phyloP scores from a whole-genome alignment of 2,797 vertebrate species.

The Gymnodraco acuticeps region DNA sequence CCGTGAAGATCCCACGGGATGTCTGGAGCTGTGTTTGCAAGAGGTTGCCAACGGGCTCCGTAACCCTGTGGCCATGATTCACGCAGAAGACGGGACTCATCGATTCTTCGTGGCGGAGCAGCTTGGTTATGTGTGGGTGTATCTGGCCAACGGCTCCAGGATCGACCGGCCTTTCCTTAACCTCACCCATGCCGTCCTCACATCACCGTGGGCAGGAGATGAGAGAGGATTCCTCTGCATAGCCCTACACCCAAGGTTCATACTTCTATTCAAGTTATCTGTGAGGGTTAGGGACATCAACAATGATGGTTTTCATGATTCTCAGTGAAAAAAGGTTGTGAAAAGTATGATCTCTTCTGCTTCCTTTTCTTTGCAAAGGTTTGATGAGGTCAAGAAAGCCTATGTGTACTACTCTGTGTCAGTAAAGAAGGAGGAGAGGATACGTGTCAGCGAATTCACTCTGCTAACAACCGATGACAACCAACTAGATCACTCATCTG shows the following conservation, averaged over 20 bases:
- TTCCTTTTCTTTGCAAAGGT: slow-evolving; percentile 47
- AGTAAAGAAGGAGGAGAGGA: slow-evolving; percentile 84
- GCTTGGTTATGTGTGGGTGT: slow-evolving; percentile 88
- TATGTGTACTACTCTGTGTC: slow-evolving; percentile 90
- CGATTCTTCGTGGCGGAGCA: slow-evolving; percentile 90
- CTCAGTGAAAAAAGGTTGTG: background rate
- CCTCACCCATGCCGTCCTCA: slow-evolving; percentile 86
- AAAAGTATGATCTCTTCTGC: background rate
- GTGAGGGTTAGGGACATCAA: background rate
- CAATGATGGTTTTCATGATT: background rate
- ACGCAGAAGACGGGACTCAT: slow-evolving; percentile 87
- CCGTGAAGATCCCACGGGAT: slow-evolving; percentile 82
- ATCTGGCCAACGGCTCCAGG: slow-evolving; percentile 86
- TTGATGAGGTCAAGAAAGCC: slow-evolving; percentile 81
- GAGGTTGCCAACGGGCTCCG: slow-evolving; percentile 87
- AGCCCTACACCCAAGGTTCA: slow-evolving; percentile 84
- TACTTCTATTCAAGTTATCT: background rate
- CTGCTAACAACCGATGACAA: slow-evolving; percentile 83
- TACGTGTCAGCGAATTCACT: slow-evolving; percentile 88
- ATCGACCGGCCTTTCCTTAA: slow-evolving; percentile 88
- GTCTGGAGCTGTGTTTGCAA: slow-evolving; percentile 87
- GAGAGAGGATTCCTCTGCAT: slow-evolving; percentile 90
- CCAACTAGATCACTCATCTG: slow-evolving; percentile 87
- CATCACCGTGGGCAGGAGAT: slow-evolving; percentile 87
- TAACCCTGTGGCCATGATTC: slow-evolving; percentile 89